Percentiles rank a stretch among this genome's conserved stretches.
phyloP scores from a whole-genome alignment of 2,888 invertebrate genomes.

The Isoperla grammatica region DNA sequence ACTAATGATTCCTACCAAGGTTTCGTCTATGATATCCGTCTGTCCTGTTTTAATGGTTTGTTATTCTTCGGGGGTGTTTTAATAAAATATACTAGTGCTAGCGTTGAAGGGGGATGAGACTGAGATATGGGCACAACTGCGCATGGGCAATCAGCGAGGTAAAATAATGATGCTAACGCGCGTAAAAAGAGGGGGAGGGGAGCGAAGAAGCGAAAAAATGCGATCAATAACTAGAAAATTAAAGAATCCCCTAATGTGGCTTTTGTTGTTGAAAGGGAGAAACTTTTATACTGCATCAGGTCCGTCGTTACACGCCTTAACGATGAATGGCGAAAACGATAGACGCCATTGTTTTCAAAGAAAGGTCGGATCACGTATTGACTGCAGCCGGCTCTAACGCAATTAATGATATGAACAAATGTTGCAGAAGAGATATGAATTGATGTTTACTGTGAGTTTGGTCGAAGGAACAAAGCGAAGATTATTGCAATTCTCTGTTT shows the following conservation, averaged over 20 bases:
- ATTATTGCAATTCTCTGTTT: too few species aligned
- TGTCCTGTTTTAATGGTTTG: conserved; percentile 14
- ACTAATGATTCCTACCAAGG: neutral
- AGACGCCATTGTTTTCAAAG: too few species aligned
- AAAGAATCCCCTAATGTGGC: conserved; percentile 19
- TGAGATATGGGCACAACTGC: conserved; percentile 8
- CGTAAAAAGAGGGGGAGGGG: conserved; percentile 14
- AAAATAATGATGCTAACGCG: conserved; percentile 20
- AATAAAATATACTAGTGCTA: conserved; percentile 11
- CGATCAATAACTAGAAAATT: conserved; percentile 20
- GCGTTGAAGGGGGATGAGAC: neutral
- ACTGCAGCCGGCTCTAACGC: too few species aligned
- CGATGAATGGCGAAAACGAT: too few species aligned
- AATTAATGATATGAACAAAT: too few species aligned
- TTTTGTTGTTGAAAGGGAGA: conserved; percentile 6
- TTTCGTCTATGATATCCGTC: conserved; percentile 4
- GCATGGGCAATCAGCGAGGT: conserved; percentile 19
- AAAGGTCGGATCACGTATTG: too few species aligned
- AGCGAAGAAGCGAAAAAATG: conserved; percentile 16
- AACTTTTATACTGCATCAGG: too few species aligned
- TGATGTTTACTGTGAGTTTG: too few species aligned
- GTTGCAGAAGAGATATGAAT: too few species aligned
- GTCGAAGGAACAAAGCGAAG: too few species aligned
- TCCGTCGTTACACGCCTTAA: too few species aligned
- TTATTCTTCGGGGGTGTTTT: conserved; percentile 17